These are phyloP conservation scores for Micrastur ruficollis DNA, from an alignment of 2,797 vertebrate species.

Conservation along the genomic window DNA sequence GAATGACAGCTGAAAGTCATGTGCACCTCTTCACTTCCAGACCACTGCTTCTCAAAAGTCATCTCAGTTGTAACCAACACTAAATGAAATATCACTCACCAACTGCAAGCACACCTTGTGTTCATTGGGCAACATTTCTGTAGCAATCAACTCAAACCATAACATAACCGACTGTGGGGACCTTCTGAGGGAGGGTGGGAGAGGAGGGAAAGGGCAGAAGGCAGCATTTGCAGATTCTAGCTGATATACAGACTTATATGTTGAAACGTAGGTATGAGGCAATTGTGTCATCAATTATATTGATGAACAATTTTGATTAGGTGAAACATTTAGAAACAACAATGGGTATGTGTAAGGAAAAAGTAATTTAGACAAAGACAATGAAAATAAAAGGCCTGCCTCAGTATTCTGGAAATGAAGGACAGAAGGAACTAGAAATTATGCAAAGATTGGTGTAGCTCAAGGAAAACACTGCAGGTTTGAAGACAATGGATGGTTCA, in stretches of 20 bases:
- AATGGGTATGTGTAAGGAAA: background rate
- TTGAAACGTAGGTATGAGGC: background rate
- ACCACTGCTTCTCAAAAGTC: background rate
- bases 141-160: background rate
- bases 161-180: background rate
- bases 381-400: background rate
- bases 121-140: background rate
- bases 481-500: background rate
- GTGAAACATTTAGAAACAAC: background rate
- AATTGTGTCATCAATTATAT: background rate
- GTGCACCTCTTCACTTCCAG: background rate
- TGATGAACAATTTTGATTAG: background rate
- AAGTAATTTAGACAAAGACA: background rate
- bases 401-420: background rate
- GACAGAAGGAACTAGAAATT: background rate
- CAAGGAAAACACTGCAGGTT: background rate
- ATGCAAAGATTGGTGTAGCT: background rate
- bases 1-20: background rate
- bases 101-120: fast-evolving
- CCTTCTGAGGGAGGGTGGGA: background rate
- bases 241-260: background rate
- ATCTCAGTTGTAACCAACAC: background rate
- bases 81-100: fast-evolving
- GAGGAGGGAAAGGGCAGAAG: background rate
- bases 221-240: background rate